Conservation (phyloP, 2,888 invertebrate genomes). For the Plebejus melissa region DNA sequence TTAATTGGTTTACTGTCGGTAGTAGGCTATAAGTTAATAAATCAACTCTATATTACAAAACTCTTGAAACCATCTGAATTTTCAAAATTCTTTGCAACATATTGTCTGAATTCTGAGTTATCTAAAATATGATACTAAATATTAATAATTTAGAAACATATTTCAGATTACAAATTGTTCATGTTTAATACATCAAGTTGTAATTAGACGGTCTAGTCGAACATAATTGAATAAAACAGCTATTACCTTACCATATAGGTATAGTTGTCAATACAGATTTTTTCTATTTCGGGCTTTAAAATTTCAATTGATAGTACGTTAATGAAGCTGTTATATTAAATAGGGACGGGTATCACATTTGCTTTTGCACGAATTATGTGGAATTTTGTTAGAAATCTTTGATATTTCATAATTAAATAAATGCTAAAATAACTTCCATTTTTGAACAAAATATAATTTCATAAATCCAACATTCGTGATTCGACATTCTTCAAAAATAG, state of each 20-base stretch:
- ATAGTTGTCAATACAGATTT: neutral
- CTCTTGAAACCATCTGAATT: neutral
- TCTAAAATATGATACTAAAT: neutral
- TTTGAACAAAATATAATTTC: slow-evolving; percentile 11
- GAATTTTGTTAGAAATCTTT: neutral
- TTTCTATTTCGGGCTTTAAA: neutral
- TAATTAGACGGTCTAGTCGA: neutral
- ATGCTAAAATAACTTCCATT: neutral
- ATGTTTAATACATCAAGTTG: neutral
- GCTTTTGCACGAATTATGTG: neutral
- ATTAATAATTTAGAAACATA: neutral
- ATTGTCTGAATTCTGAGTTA: neutral
- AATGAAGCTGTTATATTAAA: too few species aligned
- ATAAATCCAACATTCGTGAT: neutral
- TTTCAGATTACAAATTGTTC: neutral
- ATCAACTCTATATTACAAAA: too few species aligned
- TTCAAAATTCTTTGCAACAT: neutral
- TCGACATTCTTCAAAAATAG: slow-evolving; percentile 22
- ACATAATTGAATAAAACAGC: neutral
- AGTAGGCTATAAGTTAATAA: too few species aligned
- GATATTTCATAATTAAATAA: neutral
- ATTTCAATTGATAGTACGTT: too few species aligned
- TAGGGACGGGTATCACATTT: too few species aligned
- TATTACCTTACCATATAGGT: neutral
- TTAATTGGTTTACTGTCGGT: too few species aligned